Conservation (phyloP, 2,113 vertebrate species). For the Lycaon pictus region DNA sequence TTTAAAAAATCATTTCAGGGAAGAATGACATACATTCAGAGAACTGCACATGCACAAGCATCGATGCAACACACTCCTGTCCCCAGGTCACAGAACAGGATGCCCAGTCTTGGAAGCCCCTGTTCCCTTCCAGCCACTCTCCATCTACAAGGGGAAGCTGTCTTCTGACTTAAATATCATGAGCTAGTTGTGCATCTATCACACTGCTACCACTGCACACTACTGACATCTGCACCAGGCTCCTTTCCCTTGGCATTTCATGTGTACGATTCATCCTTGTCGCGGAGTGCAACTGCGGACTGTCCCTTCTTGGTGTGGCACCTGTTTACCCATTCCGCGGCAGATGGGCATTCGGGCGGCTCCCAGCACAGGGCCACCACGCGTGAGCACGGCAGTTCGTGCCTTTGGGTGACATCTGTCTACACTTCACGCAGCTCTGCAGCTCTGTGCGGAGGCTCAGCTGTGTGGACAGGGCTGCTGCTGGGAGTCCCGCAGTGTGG, state of each 20-base stretch:
- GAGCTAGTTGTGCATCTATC: not conserved
- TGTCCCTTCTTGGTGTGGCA: no score
- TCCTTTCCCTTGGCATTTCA: not conserved
- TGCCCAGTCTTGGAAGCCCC: fast-evolving
- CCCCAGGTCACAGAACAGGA: not conserved
- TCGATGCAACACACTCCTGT: fast-evolving
- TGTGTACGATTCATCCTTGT: not conserved
- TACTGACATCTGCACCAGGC: not conserved
- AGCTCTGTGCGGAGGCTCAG: not conserved
- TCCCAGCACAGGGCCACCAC: not conserved
- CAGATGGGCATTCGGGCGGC: not conserved
- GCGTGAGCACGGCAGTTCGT: not conserved
- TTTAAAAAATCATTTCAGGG: not conserved
- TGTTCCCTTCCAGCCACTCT: not conserved
- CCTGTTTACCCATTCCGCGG: not conserved
- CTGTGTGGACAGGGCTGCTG: fast-evolving
- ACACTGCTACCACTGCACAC: not conserved
- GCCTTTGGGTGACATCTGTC: not conserved
- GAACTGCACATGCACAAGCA: not conserved
- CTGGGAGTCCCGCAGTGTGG: fast-evolving
- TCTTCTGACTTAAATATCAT: not conserved
- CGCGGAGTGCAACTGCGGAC: fast-evolving
- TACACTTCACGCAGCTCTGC: not conserved
- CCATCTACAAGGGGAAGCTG: not conserved
- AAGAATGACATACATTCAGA: not conserved